Percentiles rank a stretch among this genome's conserved stretches.
phyloP scores from a whole-genome alignment of 1,140 invertebrate genomes.

The Ceratina calcarata region DNA sequence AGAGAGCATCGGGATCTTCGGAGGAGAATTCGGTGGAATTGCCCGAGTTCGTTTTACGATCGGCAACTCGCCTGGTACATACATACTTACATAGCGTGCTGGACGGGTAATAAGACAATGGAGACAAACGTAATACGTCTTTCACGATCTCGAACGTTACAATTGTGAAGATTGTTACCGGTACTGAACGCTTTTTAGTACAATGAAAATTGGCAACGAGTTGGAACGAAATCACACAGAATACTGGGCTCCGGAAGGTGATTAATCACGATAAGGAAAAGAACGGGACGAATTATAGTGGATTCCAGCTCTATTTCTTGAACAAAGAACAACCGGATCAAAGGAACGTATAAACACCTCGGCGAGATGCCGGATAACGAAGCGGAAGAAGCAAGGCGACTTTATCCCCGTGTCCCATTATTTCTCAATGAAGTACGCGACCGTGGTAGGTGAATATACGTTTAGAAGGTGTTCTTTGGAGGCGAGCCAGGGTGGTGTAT shows the following conservation, averaged over 20 bases:
- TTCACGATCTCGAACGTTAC: too few relatives aligned
- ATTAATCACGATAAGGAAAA: too few relatives aligned
- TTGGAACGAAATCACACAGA: too few relatives aligned
- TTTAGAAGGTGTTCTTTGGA: slow-evolving; percentile 30
- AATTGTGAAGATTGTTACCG: too few relatives aligned
- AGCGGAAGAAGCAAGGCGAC: neutral
- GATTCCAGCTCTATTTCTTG: neutral
- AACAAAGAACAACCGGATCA: slow-evolving; percentile 4
- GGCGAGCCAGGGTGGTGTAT: slow-evolving; percentile 26
- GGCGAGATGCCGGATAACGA: neutral
- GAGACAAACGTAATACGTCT: too few relatives aligned
- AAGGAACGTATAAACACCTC: slow-evolving; percentile 7
- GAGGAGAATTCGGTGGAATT: neutral
- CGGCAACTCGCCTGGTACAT: neutral
- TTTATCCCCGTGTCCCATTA: slow-evolving; percentile 23
- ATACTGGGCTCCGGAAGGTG: too few relatives aligned
- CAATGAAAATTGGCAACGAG: too few relatives aligned
- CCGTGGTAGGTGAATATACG: neutral
- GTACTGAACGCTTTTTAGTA: too few relatives aligned
- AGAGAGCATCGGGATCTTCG: neutral
- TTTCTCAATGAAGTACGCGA: neutral
- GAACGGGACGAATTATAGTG: neutral
- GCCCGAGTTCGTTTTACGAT: neutral
- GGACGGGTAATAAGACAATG: too few relatives aligned
- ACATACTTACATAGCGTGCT: too few relatives aligned